Percentiles rank a stretch among this genome's conserved stretches.
Conservation (phyloP, 2,113 vertebrate genomes). For the Proterorhinus semilunaris region DNA sequence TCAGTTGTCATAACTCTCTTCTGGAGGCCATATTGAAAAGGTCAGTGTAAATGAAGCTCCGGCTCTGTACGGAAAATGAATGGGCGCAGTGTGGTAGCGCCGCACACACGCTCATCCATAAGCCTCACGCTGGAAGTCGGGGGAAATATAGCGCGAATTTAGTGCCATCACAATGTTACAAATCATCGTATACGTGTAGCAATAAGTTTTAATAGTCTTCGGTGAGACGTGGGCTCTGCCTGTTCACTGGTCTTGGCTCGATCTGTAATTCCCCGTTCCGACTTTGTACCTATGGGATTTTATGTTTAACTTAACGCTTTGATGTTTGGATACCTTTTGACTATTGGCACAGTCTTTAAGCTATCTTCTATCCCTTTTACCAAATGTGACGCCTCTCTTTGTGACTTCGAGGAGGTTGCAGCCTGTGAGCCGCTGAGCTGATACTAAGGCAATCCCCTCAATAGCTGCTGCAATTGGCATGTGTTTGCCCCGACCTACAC, state of each 20-base stretch:
- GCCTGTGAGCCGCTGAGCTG: no score
- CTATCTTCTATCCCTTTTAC: no score
- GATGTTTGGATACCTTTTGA: no score
- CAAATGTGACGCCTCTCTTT: no score
- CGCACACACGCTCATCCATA: slow-evolving; percentile 10
- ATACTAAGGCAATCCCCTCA: no score
- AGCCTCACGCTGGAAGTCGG: slow-evolving; percentile 1
- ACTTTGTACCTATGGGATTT: neutral
- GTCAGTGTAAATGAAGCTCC: slow-evolving; percentile 64
- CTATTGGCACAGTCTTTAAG: no score
- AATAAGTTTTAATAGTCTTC: slow-evolving; percentile 2
- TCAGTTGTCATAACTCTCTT: slow-evolving; percentile 63
- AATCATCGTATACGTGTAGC: neutral
- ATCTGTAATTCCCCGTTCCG: neutral
- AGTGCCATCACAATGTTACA: slow-evolving; percentile 3
- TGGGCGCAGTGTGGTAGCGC: slow-evolving; percentile 31
- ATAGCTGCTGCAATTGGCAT: neutral
- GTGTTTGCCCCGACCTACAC: neutral
- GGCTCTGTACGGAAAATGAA: slow-evolving; percentile 47
- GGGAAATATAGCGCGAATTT: neutral
- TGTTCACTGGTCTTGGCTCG: neutral
- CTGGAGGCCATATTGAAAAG: slow-evolving; percentile 67
- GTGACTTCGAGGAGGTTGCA: no score
- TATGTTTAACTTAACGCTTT: no score
- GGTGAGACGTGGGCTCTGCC: neutral